phyloP scores from a whole-genome alignment of 2,113 vertebrate species.

The Gadus macrocephalus region DNA sequence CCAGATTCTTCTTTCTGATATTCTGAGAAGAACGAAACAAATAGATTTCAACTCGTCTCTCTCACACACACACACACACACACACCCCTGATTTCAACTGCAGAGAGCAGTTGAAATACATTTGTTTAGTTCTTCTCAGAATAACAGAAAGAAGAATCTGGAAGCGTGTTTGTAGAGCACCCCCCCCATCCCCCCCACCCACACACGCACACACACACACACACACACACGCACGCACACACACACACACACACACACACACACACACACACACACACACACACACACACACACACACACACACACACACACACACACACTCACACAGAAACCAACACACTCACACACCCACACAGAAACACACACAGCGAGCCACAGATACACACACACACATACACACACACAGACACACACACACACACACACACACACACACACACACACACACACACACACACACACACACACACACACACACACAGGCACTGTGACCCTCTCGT shows the following conservation, averaged over 20 bases:
- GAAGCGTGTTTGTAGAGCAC: background rate
- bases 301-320: too few species aligned
- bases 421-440: conserved; percentile 2
- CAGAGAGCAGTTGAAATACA: background rate
- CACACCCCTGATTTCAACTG: too few species aligned
- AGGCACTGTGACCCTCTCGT: too few species aligned
- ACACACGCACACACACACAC: too few species aligned
- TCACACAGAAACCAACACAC: too few species aligned
- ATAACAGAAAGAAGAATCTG: background rate
- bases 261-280: background rate
- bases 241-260: background rate
- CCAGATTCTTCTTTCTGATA: background rate
- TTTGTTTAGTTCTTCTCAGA: background rate
- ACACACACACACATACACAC: conserved; percentile 7
- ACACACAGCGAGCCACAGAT: background rate
- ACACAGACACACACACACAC: background rate
- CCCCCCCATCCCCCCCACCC: too few species aligned
- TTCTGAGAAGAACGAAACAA: background rate
- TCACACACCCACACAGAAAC: too few species aligned
- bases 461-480: conserved; percentile 6
- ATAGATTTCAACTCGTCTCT: too few species aligned
- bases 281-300: background rate
- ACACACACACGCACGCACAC: background rate
- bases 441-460: background rate
- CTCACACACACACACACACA: too few species aligned